Conservation (phyloP, 2,113 vertebrate species). For the Pipra filicauda region DNA sequence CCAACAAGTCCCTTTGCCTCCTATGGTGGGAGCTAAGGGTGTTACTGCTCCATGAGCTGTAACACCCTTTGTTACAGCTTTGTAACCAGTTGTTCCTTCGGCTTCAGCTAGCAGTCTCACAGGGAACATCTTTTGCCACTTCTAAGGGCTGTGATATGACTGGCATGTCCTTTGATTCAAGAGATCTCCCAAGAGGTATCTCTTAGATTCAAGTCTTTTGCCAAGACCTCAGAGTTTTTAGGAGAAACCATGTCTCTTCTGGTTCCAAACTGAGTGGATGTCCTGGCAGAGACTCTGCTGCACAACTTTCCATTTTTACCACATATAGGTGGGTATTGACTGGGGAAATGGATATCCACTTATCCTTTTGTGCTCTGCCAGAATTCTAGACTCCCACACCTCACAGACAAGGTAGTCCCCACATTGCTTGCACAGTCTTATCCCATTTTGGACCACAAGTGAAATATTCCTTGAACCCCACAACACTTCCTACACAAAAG, state of each 20-base stretch:
- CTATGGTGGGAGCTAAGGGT: background rate
- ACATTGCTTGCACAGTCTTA: background rate
- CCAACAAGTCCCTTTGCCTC: background rate
- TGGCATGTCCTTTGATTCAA: background rate
- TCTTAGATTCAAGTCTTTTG: background rate
- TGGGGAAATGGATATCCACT: background rate
- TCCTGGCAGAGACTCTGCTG: background rate
- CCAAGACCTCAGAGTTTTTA: background rate
- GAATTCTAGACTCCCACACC: background rate
- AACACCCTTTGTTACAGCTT: too few relatives aligned
- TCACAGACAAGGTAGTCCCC: background rate
- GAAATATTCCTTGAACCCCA: background rate
- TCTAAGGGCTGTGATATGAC: background rate
- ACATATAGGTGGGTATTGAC: background rate
- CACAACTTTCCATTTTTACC: background rate
- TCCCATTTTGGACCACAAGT: background rate
- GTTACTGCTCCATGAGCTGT: background rate
- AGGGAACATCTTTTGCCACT: background rate
- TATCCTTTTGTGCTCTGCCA: background rate
- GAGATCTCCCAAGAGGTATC: background rate
- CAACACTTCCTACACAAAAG: background rate
- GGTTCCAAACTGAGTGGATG: background rate
- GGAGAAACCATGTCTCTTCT: background rate
- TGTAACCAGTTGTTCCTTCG: background rate
- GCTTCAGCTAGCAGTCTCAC: background rate